phyloP scores from a whole-genome alignment of 2,888 invertebrate genomes.

The Raillietiella orientalis region DNA sequence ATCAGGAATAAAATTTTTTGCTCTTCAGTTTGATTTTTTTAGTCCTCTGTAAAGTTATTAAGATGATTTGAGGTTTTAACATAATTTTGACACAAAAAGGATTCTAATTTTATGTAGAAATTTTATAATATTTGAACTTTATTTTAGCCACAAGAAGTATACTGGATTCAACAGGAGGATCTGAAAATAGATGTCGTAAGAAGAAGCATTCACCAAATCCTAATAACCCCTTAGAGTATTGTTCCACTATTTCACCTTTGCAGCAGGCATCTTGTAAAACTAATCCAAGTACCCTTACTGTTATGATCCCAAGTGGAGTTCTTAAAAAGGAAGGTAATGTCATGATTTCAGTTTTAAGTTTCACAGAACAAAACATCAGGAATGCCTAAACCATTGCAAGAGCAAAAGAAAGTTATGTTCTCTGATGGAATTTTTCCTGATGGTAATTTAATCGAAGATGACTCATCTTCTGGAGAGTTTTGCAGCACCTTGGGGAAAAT shows the following conservation, averaged over 20 bases:
- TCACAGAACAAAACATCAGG: not conserved
- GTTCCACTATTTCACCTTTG: slow-evolving; percentile 43
- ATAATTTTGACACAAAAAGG: too few relatives aligned
- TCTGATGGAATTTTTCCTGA: slow-evolving; percentile 64
- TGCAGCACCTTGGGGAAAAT: too few relatives aligned
- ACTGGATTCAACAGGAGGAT: too few relatives aligned
- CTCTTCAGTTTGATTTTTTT: too few relatives aligned
- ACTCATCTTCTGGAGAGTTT: too few relatives aligned
- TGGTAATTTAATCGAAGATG: slow-evolving; percentile 46
- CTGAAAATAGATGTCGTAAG: too few relatives aligned
- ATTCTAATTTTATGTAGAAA: too few relatives aligned
- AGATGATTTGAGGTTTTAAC: too few relatives aligned
- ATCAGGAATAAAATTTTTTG: too few relatives aligned
- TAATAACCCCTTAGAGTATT: slow-evolving; percentile 58
- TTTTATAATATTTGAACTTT: too few relatives aligned
- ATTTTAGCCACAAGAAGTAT: too few relatives aligned
- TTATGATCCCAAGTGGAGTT: slow-evolving; percentile 58
- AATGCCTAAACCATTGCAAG: slow-evolving; percentile 10
- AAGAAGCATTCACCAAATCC: slow-evolving; percentile 50
- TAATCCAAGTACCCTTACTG: slow-evolving; percentile 23
- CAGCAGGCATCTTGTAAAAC: slow-evolving; percentile 26
- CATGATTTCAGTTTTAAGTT: not conserved
- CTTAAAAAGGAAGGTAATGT: slow-evolving; percentile 29
- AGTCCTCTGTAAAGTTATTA: too few relatives aligned
- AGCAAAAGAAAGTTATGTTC: slow-evolving; percentile 46